phyloP scores from a whole-genome alignment of 1,140 invertebrate species.

The Drosophila kikkawai region DNA sequence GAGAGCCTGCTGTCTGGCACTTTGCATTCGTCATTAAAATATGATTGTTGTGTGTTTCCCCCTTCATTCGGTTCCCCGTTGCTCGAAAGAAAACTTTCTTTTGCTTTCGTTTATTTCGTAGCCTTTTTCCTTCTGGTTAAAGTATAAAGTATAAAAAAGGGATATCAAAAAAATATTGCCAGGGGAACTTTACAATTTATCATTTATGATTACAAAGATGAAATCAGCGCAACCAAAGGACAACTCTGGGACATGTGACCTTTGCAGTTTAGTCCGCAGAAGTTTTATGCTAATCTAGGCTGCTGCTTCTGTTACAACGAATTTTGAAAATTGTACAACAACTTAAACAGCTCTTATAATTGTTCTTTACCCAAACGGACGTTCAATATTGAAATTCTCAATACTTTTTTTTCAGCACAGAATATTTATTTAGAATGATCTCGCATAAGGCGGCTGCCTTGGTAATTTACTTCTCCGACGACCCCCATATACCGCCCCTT shows the following conservation, averaged over 20 bases:
- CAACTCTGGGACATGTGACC: conserved; percentile 20
- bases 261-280: conserved; percentile 18
- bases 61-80: conserved; percentile 49
- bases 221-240: conserved; percentile 37
- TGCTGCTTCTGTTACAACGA: neutral
- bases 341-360: neutral
- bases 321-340: neutral
- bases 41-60: conserved; percentile 72
- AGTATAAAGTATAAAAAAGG: conserved; percentile 45
- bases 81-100: conserved; percentile 44
- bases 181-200: conserved; percentile 69
- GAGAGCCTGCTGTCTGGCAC: conserved; percentile 35
- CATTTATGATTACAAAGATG: conserved; percentile 66
- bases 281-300: conserved; percentile 50
- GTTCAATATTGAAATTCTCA: neutral
- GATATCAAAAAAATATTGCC: conserved; percentile 55
- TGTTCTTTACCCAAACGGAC: neutral
- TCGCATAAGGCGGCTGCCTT: conserved; percentile 34
- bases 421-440: neutral
- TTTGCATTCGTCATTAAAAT: conserved; percentile 75
- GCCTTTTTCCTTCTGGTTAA: conserved; percentile 45
- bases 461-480: conserved; percentile 55
- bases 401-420: neutral
- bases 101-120: conserved; percentile 48
- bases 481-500: conserved; percentile 26